phyloP scores from a whole-genome alignment of 2,888 invertebrate species.

The Perithous albicinctus region DNA sequence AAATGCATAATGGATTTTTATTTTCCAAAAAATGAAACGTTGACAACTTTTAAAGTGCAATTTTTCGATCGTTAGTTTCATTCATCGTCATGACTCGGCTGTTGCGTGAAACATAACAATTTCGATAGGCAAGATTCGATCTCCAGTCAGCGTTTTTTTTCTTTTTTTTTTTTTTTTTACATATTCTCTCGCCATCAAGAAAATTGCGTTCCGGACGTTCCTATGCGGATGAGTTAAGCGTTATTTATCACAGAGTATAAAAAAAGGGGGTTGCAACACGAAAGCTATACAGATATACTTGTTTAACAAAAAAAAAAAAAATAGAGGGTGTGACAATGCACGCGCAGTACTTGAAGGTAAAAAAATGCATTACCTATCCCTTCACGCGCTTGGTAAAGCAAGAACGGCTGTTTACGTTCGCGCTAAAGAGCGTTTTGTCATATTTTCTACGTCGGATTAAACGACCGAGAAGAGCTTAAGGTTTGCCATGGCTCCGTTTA shows the following conservation, averaged over 20 bases:
- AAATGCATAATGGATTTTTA: too few relatives aligned
- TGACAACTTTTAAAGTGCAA: neutral
- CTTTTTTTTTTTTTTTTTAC: neutral
- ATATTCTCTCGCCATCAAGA: slow-evolving; percentile 49
- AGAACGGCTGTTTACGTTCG: slow-evolving; percentile 8
- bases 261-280: slow-evolving; percentile 25
- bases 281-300: neutral
- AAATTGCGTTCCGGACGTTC: slow-evolving; percentile 49
- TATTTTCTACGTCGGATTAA: slow-evolving; percentile 37
- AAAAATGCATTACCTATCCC: neutral
- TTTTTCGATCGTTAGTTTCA: neutral
- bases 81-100: neutral
- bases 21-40: neutral
- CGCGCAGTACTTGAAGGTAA: neutral
- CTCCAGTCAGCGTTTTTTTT: slow-evolving; percentile 18
- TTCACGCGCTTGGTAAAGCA: neutral
- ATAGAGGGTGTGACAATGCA: slow-evolving; percentile 7
- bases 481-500: slow-evolving; percentile 1
- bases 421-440: slow-evolving; percentile 29
- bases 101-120: slow-evolving; percentile 11
- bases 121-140: slow-evolving; percentile 40
- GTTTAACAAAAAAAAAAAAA: neutral
- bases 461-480: slow-evolving; percentile 8
- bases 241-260: slow-evolving; percentile 50
- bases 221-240: slow-evolving; percentile 20